Conservation (phyloP, 2,888 invertebrate species). For the Ochlodes sylvanus region DNA sequence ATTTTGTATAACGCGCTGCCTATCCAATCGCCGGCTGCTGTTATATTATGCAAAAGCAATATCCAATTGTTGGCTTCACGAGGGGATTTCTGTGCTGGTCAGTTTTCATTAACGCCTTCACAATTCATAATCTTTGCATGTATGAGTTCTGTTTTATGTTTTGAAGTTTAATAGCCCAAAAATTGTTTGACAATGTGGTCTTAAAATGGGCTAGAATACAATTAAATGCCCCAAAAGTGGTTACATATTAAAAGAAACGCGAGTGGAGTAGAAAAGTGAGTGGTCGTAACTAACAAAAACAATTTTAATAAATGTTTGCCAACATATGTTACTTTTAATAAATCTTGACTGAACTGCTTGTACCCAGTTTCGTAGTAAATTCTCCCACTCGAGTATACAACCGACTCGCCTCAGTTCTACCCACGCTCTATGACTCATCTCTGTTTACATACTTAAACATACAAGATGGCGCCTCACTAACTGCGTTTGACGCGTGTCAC, state of each 20-base stretch:
- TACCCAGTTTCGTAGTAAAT: background rate
- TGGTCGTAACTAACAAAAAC: too few species aligned
- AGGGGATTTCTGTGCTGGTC: background rate
- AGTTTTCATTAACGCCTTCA: conserved; percentile 7
- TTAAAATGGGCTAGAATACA: too few species aligned
- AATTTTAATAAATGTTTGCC: background rate
- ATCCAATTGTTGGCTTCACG: conserved; percentile 5
- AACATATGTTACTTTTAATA: background rate
- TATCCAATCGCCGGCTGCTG: conserved; percentile 1
- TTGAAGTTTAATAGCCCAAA: too few species aligned
- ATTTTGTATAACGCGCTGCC: conserved; percentile 2
- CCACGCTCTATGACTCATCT: background rate
- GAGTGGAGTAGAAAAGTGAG: too few species aligned
- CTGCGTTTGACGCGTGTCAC: background rate
- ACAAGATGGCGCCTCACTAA: conserved; percentile 1
- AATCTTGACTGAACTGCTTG: background rate
- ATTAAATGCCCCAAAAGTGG: too few species aligned
- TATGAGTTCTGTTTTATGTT: background rate
- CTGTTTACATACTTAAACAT: conserved; percentile 1
- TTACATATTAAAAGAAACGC: too few species aligned
- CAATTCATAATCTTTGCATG: background rate
- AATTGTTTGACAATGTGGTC: too few species aligned
- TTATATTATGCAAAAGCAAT: conserved; percentile 11
- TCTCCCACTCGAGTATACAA: background rate
- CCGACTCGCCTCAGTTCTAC: background rate